phyloP scores from a whole-genome alignment of 2,113 vertebrate species.

The Phyllostomus discolor region DNA sequence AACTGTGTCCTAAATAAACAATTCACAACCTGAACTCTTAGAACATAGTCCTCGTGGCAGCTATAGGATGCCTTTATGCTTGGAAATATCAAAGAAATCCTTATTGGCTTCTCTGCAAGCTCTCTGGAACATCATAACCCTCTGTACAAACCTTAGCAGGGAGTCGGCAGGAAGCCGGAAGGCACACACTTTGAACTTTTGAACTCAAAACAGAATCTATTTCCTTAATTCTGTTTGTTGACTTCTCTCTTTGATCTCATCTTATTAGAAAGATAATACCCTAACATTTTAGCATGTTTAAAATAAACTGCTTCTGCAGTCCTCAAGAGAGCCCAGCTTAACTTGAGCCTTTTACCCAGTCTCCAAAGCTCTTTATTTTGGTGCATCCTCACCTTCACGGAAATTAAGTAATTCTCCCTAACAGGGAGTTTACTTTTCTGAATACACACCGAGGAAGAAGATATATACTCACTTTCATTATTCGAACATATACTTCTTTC shows the following conservation, averaged over 20 bases:
- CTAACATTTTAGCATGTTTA: conserved; percentile 72
- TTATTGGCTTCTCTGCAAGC: background rate
- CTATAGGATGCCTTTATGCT: background rate
- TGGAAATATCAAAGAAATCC: conserved; percentile 35
- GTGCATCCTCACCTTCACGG: conserved; percentile 43
- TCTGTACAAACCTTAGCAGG: background rate
- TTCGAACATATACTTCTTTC: background rate
- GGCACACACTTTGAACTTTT: conserved; percentile 53
- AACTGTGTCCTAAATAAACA: conserved; percentile 14
- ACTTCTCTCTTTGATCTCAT: conserved; percentile 64
- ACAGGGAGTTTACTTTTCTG: conserved; percentile 51
- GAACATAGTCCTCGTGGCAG: background rate
- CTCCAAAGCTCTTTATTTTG: conserved; percentile 49
- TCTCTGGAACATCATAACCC: background rate
- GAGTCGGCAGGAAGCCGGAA: background rate
- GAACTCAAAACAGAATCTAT: conserved; percentile 59
- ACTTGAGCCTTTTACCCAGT: conserved; percentile 56
- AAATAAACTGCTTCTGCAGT: conserved; percentile 57
- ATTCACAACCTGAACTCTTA: background rate
- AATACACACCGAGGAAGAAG: background rate
- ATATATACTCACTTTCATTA: conserved; percentile 43
- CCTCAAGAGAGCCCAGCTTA: conserved; percentile 60
- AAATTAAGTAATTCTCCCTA: conserved; percentile 61
- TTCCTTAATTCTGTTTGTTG: conserved; percentile 67
- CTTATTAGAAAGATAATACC: conserved; percentile 70